Evolutionary conservation across 2,797 vertebrate species (phyloP).

Genomic region (Heterohyrax brucei): DNA sequence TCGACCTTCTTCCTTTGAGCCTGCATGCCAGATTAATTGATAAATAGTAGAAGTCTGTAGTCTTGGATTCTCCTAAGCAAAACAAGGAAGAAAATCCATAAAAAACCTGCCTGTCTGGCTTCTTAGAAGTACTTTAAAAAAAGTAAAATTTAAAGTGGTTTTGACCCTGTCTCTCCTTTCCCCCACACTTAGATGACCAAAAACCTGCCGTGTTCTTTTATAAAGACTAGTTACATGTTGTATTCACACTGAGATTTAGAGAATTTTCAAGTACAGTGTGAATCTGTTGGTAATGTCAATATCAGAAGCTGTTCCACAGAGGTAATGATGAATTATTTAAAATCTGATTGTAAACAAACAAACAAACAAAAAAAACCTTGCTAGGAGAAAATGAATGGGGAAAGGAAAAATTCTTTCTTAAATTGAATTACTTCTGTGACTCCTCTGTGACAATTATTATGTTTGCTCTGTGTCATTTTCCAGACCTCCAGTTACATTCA

Average conservation of each 20-base stretch:
- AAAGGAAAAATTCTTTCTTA: not conserved
- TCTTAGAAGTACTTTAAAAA: constrained; percentile 88
- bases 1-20: constrained; percentile 91
- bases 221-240: not conserved
- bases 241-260: constrained; percentile 21
- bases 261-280: not conserved
- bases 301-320: not conserved
- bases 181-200: constrained; percentile 32
- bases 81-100: constrained; percentile 92
- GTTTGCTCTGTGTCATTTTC: not conserved
- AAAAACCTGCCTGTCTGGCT: constrained; percentile 86
- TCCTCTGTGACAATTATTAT: not conserved
- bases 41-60: constrained; percentile 92
- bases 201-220: not conserved
- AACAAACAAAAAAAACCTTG: not conserved
- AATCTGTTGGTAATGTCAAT: not conserved
- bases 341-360: not conserved
- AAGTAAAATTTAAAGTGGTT: constrained; percentile 85
- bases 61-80: constrained; percentile 90
- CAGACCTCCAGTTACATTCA: constrained; percentile 34
- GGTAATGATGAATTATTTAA: not conserved
- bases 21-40: constrained; percentile 92
- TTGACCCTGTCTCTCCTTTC: constrained; percentile 43
- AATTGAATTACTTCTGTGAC: not conserved
- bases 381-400: constrained; percentile 14